Evolutionary conservation across 2,797 vertebrate species (phyloP), one percentile per base, ranked within the genome.

Genomic region (Heliangelus exortis): DNA sequence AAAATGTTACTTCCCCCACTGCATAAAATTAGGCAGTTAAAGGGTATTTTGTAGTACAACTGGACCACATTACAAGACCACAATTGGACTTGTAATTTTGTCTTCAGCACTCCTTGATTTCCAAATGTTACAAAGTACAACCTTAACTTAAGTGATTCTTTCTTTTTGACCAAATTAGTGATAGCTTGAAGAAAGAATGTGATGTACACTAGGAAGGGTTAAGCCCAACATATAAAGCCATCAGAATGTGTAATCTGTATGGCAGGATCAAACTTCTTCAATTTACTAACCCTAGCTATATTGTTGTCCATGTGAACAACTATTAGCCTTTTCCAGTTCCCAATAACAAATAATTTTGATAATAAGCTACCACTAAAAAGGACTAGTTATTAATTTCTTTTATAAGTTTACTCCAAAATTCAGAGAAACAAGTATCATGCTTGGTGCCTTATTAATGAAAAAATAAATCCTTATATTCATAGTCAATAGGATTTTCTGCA

Each of bases 381-480:
- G 7, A 7, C 6, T 66, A 69, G 67, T 25, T 67, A 29, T 16
- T 62, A 29, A 5, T 15, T 48, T 53, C 68, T 90, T 92, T 92
- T 71, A 34, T 50, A 36, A 57, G 11, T 26, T 82, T 77, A 62
- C 26, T 85, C 50, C 31, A 69, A 93, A 95, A 94, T 53, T 26
- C 61, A 51, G 65, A 90, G 82, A 88, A 97, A 88, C 2, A 93
- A 92, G 36, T 26, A 74, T 66, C 36, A 5, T 45, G 54, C 50
- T 96, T 92, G 79, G 69, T 0, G 2, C 12, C 34, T 58, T 67
- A 77, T 47, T 90, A 89, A 61, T 69, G 77, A 79, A 89, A 95
- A 91, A 68, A 74, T 55, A 95, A 96, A 92, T 71, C 77, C 51
- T 89, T 86, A 45, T 86, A 69, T 75, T 86, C 41, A 14, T 13